Percentiles rank a stretch among this genome's conserved stretches.
These are phyloP conservation scores for Prosopocoilus inquinatus DNA, from an alignment of 2,888 invertebrate genomes.

Conservation along the genomic window DNA sequence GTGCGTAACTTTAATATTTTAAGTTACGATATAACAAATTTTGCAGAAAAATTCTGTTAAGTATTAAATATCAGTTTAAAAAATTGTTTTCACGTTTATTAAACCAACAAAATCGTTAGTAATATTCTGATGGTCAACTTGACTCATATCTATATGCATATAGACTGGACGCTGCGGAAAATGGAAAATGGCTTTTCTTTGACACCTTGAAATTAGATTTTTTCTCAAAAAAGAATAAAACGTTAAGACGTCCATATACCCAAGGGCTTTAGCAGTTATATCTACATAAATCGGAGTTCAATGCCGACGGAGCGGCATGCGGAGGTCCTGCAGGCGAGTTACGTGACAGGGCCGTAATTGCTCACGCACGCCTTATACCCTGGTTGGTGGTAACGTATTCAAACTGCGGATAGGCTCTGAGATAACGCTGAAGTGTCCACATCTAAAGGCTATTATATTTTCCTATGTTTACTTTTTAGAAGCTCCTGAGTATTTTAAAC, in stretches of 20 bases:
- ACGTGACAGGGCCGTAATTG: conserved; percentile 21
- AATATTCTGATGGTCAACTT: conserved; percentile 47
- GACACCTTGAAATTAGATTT: conserved; percentile 55
- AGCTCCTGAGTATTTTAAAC: conserved; percentile 19
- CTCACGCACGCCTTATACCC: conserved; percentile 28
- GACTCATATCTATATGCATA: conserved; percentile 46
- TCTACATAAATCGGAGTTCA: conserved; percentile 42
- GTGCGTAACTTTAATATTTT: too few species aligned
- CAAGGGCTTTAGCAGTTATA: conserved; percentile 45
- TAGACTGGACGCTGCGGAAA: conserved; percentile 43
- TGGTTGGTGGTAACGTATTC: conserved; percentile 32
- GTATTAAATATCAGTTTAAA: too few species aligned
- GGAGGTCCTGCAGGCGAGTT: conserved; percentile 6
- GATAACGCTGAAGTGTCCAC: conserved; percentile 37
- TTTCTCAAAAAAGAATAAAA: conserved; percentile 48
- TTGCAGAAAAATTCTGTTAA: too few species aligned
- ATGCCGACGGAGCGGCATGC: conserved; percentile 35
- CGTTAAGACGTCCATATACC: conserved; percentile 46
- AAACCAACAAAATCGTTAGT: conserved; percentile 2
- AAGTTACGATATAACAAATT: too few species aligned
- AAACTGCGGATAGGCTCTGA: conserved; percentile 33
- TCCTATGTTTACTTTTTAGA: conserved; percentile 36
- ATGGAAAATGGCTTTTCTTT: conserved; percentile 55
- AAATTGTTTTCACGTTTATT: too few species aligned
- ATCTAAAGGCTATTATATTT: conserved; percentile 38